phyloP scores from a whole-genome alignment of 2,888 invertebrate species.

The Pterobdella sp. region DNA sequence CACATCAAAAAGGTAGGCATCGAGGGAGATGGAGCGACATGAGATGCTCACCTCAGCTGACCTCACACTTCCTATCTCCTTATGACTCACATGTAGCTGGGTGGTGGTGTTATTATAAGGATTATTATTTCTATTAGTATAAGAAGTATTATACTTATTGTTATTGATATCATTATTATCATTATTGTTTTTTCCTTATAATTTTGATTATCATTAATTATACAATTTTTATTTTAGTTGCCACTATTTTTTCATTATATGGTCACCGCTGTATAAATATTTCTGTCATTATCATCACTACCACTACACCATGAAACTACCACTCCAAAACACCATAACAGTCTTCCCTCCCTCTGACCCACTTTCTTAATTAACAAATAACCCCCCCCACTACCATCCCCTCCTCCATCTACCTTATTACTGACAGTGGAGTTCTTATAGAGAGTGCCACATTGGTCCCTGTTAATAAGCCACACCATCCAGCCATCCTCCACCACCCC shows the following conservation, averaged over 20 bases:
- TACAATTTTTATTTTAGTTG: too few relatives aligned
- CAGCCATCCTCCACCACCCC: conserved; percentile 4
- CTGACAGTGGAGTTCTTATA: background rate
- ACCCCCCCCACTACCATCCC: background rate
- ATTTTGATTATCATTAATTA: too few relatives aligned
- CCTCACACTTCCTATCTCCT: background rate
- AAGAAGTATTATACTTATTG: too few relatives aligned
- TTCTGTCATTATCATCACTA: background rate
- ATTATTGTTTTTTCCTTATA: too few relatives aligned
- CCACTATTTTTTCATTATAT: too few relatives aligned
- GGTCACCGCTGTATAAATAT: background rate
- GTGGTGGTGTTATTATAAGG: background rate
- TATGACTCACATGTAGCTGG: background rate
- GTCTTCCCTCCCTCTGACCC: background rate
- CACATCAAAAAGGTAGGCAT: background rate
- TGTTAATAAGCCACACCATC: background rate
- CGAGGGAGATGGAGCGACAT: background rate
- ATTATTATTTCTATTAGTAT: too few relatives aligned
- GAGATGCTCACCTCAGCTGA: background rate
- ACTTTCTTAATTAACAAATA: background rate
- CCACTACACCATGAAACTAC: background rate
- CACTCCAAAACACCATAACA: background rate
- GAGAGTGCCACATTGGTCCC: background rate
- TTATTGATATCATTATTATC: too few relatives aligned
- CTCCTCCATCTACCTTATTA: background rate